Base-by-base conservation (phyloP, 1,140 invertebrate genomes). In the Dolichoris vasculosae region DNA sequence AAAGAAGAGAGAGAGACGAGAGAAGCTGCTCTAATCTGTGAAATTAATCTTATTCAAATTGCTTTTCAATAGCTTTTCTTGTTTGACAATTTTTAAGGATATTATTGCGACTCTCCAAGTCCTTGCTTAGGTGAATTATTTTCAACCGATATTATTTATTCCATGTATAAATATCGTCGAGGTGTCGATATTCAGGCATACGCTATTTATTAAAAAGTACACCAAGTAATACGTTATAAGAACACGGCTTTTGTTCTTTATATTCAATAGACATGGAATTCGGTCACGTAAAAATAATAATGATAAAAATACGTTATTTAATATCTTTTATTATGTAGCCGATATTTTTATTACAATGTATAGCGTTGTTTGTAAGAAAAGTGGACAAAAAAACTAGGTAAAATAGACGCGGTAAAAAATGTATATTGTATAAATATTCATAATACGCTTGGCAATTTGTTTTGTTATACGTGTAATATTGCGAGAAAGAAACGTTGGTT, bases 1-100 rank as follows among this genome's bases (percentile, higher is more conserved):
- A n/a, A n/a, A n/a, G n/a, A n/a, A n/a, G n/a, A n/a, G n/a, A n/a
- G n/a, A n/a, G n/a, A n/a, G 20, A 26, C 51, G 2, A 55, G 2
- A 17, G 9, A 32, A 35, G 46, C 69, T 23, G 13, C 63, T 15
- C 48, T 59, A 77, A 82, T 82, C 71, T 77, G 30, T 59, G 32
- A 69, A 82, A 86, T 86, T 86, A 86, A 86, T 82, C 85, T 78
- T 32, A 59, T 79, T 82, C 59, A 69, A 67, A 83, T 82, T 76
- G 77, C 75, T 86, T 69, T 73, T 80, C 46, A 82, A 86, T 71
- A 46, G 38, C n/a, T 67, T 77, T 67, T 76, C 35, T 75, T 13
- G 0, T 26, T 9, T 69, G 15, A 35, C 6, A 15, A 6, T 26
- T 59, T 59, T 59, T 59, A 59, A 59, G 23, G 23, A 59, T 26